These are phyloP conservation scores for Drosophila subquinaria DNA, from an alignment of 2,888 invertebrate genomes.

Conservation along the genomic window DNA sequence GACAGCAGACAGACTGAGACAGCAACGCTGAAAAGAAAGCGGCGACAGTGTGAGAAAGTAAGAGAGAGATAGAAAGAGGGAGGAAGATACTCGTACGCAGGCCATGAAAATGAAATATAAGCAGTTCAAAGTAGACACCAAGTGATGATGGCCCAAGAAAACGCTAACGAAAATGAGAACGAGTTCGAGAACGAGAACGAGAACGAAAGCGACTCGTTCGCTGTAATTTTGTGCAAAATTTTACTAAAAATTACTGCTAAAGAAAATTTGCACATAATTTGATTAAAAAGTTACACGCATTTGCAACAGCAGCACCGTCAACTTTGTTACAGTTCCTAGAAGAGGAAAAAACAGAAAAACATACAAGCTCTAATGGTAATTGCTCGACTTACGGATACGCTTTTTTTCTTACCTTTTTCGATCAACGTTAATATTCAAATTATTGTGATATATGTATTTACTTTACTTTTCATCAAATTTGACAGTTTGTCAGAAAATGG, in stretches of 20 bases:
- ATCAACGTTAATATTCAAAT: too few relatives aligned
- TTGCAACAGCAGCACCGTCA: constrained; percentile 54
- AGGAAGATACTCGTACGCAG: constrained; percentile 26
- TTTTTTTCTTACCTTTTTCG: background rate
- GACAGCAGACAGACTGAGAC: constrained; percentile 34
- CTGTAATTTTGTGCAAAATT: constrained; percentile 71
- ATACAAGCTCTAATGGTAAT: background rate
- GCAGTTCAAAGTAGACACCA: constrained; percentile 55
- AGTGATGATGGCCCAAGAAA: constrained; percentile 37
- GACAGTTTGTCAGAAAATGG: too few relatives aligned
- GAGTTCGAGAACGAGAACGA: constrained; percentile 28
- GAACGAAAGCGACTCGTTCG: constrained; percentile 21
- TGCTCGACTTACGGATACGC: constrained; percentile 6
- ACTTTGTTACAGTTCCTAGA: constrained; percentile 47
- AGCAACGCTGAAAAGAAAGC: constrained; percentile 6
- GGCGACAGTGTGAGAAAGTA: background rate
- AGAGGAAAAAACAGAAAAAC: constrained; percentile 10
- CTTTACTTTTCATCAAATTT: too few relatives aligned
- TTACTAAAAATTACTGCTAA: constrained; percentile 80
- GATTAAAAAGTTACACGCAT: constrained; percentile 82
- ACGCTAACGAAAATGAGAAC: constrained; percentile 28
- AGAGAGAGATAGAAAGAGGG: background rate
- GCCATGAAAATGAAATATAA: constrained; percentile 72
- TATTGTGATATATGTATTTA: too few relatives aligned
- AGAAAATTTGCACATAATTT: constrained; percentile 82